A percentile compares a stretch with the other conserved stretches of the same genome.
These are phyloP conservation scores for Brachyhypopomus gauderio DNA, from an alignment of 2,113 vertebrate species.

Conservation along the genomic window DNA sequence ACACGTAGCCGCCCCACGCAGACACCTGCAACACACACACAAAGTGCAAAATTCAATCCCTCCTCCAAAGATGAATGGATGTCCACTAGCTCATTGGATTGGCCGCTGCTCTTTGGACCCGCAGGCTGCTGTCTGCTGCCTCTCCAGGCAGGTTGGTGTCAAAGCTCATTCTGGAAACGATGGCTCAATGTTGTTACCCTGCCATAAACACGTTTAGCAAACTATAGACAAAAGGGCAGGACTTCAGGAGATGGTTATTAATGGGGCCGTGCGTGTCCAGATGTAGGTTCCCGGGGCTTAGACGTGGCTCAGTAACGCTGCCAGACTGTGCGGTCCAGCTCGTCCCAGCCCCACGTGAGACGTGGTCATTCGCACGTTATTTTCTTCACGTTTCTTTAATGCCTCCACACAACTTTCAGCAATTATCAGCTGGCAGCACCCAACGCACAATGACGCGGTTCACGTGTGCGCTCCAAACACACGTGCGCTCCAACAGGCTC, in stretches of 20 bases:
- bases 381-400: constrained; percentile 46
- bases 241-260: constrained; percentile 42
- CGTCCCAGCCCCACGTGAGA: constrained; percentile 11
- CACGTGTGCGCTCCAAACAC: not conserved
- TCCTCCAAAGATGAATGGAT: not conserved
- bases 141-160: constrained; percentile 1
- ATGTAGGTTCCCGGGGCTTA: constrained; percentile 19
- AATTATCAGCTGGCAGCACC: constrained; percentile 1
- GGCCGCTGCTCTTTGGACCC: not conserved
- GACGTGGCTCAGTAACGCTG: constrained; percentile 25
- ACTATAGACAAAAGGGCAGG: constrained; percentile 12
- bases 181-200: not conserved
- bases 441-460: not conserved
- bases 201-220: constrained; percentile 31
- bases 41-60: not conserved
- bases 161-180: not conserved
- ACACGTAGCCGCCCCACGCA: constrained; percentile 89
- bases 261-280: constrained; percentile 16
- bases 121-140: not conserved
- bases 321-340: not conserved
- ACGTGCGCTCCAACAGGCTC: not conserved
- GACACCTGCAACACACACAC: constrained; percentile 79
- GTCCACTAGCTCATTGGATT: not conserved
- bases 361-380: constrained; percentile 25
- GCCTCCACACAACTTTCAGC: too few species aligned